A percentile compares a stretch with the other conserved stretches of the same genome.
These are phyloP conservation scores for Arrhamphus sclerolepis DNA, from an alignment of 2,797 vertebrate genomes.

Conservation along the genomic window DNA sequence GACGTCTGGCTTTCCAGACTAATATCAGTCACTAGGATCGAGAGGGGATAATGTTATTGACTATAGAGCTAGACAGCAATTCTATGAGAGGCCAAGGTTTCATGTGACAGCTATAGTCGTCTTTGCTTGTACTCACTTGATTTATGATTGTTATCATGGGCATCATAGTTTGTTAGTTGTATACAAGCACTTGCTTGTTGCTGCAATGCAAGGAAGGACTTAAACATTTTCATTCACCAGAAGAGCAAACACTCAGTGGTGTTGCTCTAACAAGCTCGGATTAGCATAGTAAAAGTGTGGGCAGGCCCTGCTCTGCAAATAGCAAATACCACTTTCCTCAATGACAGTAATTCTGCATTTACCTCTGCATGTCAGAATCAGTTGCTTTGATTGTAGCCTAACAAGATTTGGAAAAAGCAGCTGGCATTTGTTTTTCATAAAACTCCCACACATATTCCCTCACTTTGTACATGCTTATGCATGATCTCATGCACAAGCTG, in stretches of 20 bases:
- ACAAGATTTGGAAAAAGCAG: conserved; percentile 48
- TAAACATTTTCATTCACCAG: conserved; percentile 9
- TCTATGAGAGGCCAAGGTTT: not conserved
- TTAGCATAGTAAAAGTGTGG: conserved; percentile 48
- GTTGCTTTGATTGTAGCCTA: conserved; percentile 55
- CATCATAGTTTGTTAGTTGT: not conserved
- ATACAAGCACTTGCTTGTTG: not conserved
- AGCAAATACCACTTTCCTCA: conserved; percentile 47
- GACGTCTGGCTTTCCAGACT: conserved; percentile 66
- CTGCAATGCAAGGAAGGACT: conserved; percentile 3
- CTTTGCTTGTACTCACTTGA: not conserved
- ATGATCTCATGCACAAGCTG: not conserved
- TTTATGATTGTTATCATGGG: not conserved
- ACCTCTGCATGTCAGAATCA: conserved; percentile 40
- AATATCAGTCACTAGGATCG: conserved; percentile 63
- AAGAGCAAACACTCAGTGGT: not conserved
- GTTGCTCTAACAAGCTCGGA: conserved; percentile 33
- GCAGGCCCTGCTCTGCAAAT: conserved; percentile 36
- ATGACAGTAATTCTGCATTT: conserved; percentile 50
- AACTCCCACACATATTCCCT: conserved; percentile 22
- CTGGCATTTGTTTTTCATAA: conserved; percentile 41
- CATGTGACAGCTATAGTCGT: not conserved
- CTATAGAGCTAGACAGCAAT: conserved; percentile 47
- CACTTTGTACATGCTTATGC: conserved; percentile 13
- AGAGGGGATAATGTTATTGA: conserved; percentile 69